Base-by-base conservation (phyloP, 37 sponge, comb jelly and placozoan species). In the Theonella swinhoei region DNA sequence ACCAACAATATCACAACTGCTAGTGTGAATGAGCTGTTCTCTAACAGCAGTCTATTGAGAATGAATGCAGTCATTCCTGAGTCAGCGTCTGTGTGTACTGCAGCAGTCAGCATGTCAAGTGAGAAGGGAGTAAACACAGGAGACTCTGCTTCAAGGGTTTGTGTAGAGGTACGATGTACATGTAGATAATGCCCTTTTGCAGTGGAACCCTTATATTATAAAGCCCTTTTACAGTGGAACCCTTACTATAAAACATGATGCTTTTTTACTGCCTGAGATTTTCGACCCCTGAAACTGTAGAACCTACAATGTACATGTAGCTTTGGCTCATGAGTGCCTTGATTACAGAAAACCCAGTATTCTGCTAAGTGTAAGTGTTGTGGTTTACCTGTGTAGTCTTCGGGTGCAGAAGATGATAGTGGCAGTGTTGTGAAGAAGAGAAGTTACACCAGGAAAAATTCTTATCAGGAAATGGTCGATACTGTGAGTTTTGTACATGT, bases 61-160 rank as follows among this genome's bases (percentile, higher is more conserved):
- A 72, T 87, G 74, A 72, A 87, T n/a, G 76, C 81, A 9, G 62
- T 68, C 62, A 72, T 87, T n/a, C 76, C 81, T 0, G 82, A 87
- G 70, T 58, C 77, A 2, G 77, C 41, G 20, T 29, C 31, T 43
- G 38, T 41, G 17, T 61, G 60, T 20, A 71, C 70, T 23, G 66
- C 80, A 43, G 39, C 47, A 0, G 74, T 35, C 8, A 14, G 54
- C 54, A 70, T 35, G 68, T 69, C 29, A 2, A 32, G 65, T 26
- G 71, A 31, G 20, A 59, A 59, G 2, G 58, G 42, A 36, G 37
- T 4, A n/a, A 32, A 78, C 33, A 25, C 14, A 7, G 54, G 54
- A 47, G 54, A 47, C 54, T 47, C 54, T 7, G 54, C 54, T 14
- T 47, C 54, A 17, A 7, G 54, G 54, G 54, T 47, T 14, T 47